Evolutionary conservation across 2,797 vertebrate genomes (phyloP).

Genomic region (Sebastes hubbsi): DNA sequence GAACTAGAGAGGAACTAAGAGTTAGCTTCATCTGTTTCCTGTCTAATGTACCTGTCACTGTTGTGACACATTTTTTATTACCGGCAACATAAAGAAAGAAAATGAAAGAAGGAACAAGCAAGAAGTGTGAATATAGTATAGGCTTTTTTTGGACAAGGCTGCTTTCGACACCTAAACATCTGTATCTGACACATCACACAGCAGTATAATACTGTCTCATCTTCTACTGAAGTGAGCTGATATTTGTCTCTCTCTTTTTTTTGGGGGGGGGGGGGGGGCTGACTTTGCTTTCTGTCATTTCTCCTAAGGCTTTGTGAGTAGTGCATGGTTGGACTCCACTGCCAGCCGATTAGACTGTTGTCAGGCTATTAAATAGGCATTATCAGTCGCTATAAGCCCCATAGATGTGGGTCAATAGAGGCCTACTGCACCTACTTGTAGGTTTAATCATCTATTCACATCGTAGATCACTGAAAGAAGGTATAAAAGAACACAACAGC

Average conservation of each 20-base stretch:
- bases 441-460: too few species aligned
- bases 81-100: neutral
- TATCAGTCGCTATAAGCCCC: too few species aligned
- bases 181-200: neutral
- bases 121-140: neutral
- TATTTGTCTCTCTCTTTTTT: neutral
- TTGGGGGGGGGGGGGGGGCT: neutral
- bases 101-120: neutral
- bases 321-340: neutral
- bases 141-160: neutral
- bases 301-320: neutral
- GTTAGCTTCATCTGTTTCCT: conserved; percentile 23
- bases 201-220: neutral
- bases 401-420: too few species aligned
- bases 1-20: conserved; percentile 8
- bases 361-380: too few species aligned
- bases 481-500: too few species aligned
- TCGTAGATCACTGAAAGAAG: too few species aligned
- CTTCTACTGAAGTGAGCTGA: neutral
- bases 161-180: neutral
- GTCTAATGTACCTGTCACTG: neutral
- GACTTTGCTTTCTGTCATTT: neutral
- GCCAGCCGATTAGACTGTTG: too few species aligned
- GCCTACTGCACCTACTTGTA: too few species aligned
- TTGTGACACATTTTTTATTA: neutral